These are phyloP conservation scores for Pollachius pollachius DNA, from an alignment of 2,113 vertebrate genomes.

Conservation along the genomic window DNA sequence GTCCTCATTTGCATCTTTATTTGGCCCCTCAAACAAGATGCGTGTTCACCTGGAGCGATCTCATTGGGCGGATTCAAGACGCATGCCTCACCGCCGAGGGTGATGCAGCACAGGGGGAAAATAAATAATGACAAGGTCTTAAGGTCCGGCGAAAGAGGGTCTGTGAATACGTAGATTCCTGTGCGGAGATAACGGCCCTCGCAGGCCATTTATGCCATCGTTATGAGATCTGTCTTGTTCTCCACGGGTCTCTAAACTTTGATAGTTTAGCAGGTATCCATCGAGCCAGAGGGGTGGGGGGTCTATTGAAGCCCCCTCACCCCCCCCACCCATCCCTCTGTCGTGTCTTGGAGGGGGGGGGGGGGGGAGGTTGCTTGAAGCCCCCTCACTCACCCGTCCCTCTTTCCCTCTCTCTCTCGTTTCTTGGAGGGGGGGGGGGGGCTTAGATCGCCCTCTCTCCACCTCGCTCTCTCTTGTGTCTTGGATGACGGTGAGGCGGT, in stretches of 20 bases:
- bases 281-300: constrained; percentile 21
- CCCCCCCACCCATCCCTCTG: neutral
- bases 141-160: constrained; percentile 17
- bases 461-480: neutral
- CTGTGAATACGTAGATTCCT: constrained; percentile 31
- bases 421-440: too few relatives aligned
- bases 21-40: constrained; percentile 29
- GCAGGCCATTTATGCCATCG: constrained; percentile 32
- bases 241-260: constrained; percentile 43
- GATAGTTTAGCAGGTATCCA: constrained; percentile 29
- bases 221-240: constrained; percentile 20
- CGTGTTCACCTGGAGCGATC: neutral
- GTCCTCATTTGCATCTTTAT: constrained; percentile 44
- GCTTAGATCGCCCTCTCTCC: constrained; percentile 9
- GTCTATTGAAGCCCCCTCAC: too few relatives aligned
- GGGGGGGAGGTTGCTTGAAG: constrained; percentile 13
- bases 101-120: neutral
- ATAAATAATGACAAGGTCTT: constrained; percentile 25
- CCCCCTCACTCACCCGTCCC: neutral
- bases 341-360: constrained; percentile 30
- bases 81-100: constrained; percentile 10
- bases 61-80: constrained; percentile 7
- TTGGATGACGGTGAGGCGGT: constrained; percentile 35
- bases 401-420: neutral
- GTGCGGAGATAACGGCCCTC: constrained; percentile 45